Conservation (phyloP, 2,888 invertebrate genomes). For the Standfussiana lucernea region DNA sequence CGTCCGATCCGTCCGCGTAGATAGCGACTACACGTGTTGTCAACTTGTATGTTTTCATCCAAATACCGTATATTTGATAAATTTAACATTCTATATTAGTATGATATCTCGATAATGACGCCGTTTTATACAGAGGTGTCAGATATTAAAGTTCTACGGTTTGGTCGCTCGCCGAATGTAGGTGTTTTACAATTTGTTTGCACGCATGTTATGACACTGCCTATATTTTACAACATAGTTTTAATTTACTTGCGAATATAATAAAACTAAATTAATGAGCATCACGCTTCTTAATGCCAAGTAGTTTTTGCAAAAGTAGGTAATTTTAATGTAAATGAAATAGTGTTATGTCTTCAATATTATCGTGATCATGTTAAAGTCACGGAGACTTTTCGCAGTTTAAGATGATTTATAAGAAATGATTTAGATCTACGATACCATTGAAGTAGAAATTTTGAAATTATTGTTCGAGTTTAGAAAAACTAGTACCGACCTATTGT, state of each 20-base stretch:
- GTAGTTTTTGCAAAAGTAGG: constrained; percentile 2
- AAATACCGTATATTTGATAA: constrained; percentile 88
- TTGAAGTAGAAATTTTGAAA: neutral
- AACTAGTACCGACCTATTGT: neutral
- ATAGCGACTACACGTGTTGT: constrained; percentile 90
- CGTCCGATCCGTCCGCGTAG: constrained; percentile 86
- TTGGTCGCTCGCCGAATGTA: constrained; percentile 60
- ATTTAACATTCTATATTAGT: constrained; percentile 87
- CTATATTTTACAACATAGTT: constrained; percentile 66
- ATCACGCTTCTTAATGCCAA: constrained; percentile 21
- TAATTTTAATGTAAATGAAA: constrained; percentile 13
- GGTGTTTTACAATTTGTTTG: constrained; percentile 70
- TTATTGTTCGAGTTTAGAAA: constrained; percentile 1
- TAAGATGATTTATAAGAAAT: neutral
- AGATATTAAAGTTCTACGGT: constrained; percentile 81
- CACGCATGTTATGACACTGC: constrained; percentile 65
- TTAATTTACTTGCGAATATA: constrained; percentile 63
- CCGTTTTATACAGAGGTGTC: constrained; percentile 84
- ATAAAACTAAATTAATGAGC: constrained; percentile 49
- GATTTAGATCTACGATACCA: neutral
- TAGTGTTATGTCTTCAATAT: neutral
- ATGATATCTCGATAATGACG: constrained; percentile 86
- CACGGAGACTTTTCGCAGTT: neutral
- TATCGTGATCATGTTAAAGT: neutral
- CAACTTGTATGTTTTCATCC: constrained; percentile 90